Percentiles rank a stretch among this genome's conserved stretches.
Conservation (phyloP, 2,113 vertebrate species). For the Cisticola juncidis region DNA sequence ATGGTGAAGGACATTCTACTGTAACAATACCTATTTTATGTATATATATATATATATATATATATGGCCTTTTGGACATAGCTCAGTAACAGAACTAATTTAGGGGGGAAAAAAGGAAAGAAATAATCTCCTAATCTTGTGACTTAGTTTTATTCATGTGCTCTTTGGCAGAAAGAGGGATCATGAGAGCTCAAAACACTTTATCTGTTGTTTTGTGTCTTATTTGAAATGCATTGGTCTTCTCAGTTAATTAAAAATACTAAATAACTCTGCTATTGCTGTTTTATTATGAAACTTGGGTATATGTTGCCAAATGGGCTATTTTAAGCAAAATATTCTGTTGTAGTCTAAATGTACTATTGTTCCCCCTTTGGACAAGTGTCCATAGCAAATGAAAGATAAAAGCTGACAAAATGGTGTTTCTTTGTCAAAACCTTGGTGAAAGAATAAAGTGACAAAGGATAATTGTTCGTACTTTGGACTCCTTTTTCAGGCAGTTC, state of each 20-base stretch:
- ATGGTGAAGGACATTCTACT: background rate
- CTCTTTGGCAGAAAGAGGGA: background rate
- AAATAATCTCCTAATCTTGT: background rate
- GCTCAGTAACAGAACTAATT: background rate
- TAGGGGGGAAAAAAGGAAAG: background rate
- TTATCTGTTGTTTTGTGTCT: background rate
- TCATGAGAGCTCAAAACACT: background rate
- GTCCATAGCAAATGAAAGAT: background rate
- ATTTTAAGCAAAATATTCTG: constrained; percentile 58
- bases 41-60: too few relatives aligned
- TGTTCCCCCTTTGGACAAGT: constrained; percentile 42
- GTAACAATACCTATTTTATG: background rate
- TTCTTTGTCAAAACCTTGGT: constrained; percentile 25
- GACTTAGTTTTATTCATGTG: background rate
- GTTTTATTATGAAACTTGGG: constrained; percentile 19
- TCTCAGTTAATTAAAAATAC: constrained; percentile 12
- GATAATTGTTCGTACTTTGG: background rate
- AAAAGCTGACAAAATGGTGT: constrained; percentile 35
- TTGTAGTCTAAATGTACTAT: constrained; percentile 31
- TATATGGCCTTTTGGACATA: background rate
- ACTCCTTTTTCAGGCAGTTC: background rate
- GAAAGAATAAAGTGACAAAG: constrained; percentile 9
- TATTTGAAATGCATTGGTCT: constrained; percentile 14
- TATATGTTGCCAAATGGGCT: background rate
- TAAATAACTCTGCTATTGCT: background rate